Percentiles rank a stretch among this genome's conserved stretches.
These are phyloP conservation scores for Dipodomys stephensi DNA, from an alignment of 2,113 vertebrate genomes.

Conservation along the genomic window DNA sequence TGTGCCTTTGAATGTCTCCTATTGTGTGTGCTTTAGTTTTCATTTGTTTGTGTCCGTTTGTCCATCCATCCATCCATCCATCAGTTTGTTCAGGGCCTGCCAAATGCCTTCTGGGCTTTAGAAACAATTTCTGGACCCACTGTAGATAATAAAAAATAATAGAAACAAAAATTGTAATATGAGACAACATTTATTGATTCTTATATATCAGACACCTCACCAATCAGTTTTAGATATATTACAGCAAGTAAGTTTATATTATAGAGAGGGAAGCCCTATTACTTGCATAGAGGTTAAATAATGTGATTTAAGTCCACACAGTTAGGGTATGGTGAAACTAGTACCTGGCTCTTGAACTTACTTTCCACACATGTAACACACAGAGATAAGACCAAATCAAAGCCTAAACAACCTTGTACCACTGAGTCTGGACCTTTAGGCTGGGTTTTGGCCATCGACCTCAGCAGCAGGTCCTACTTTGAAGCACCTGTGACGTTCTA, in stretches of 20 bases:
- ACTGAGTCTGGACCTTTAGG: background rate
- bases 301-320: background rate
- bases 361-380: background rate
- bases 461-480: background rate
- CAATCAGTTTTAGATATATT: background rate
- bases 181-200: background rate
- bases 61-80: background rate
- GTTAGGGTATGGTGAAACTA: background rate
- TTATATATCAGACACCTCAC: background rate
- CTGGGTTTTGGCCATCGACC: background rate
- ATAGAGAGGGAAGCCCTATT: background rate
- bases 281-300: background rate
- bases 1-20: background rate
- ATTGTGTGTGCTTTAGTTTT: background rate
- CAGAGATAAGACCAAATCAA: background rate
- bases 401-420: background rate
- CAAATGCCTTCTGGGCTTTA: background rate
- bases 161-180: background rate
- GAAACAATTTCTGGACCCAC: background rate
- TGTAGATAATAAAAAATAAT: background rate
- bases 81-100: background rate
- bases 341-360: background rate
- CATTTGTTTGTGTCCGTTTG: background rate
- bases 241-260: background rate
- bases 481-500: background rate